These are phyloP conservation scores for Brachionus paranguensis DNA, from an alignment of 1,140 invertebrate species.

Conservation along the genomic window DNA sequence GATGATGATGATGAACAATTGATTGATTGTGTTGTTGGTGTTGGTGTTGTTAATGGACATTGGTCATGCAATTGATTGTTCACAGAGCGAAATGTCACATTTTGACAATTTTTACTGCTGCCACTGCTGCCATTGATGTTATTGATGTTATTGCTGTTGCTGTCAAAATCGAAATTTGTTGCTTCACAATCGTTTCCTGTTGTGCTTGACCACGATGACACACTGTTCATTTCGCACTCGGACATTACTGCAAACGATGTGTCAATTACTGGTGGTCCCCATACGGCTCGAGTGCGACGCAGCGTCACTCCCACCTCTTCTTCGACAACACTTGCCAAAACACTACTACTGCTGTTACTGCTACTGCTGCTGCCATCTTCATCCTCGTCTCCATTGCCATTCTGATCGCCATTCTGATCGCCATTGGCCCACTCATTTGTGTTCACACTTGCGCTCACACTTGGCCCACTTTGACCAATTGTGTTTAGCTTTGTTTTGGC, in stretches of 20 bases:
- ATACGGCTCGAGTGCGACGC: neutral
- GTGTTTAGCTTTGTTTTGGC: neutral
- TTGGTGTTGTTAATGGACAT: neutral
- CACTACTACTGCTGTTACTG: neutral
- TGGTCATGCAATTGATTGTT: neutral
- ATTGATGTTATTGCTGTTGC: neutral
- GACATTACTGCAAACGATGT: slow-evolving; percentile 30
- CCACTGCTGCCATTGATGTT: no score
- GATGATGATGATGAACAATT: neutral
- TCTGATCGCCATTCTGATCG: no score
- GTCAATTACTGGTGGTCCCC: neutral
- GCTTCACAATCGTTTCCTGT: no score
- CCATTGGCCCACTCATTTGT: no score
- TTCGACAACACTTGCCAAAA: no score
- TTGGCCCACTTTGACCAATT: no score
- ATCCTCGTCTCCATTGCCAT: no score
- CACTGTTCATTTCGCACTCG: neutral
- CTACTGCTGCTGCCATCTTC: neutral
- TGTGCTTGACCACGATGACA: neutral
- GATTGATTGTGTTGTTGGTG: neutral
- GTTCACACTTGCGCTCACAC: no score
- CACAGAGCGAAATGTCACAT: no score
- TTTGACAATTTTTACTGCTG: neutral
- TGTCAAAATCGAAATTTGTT: neutral
- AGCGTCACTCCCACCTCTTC: neutral